Conservation (phyloP, 2,797 vertebrate species). For the Acomys russatus region DNA sequence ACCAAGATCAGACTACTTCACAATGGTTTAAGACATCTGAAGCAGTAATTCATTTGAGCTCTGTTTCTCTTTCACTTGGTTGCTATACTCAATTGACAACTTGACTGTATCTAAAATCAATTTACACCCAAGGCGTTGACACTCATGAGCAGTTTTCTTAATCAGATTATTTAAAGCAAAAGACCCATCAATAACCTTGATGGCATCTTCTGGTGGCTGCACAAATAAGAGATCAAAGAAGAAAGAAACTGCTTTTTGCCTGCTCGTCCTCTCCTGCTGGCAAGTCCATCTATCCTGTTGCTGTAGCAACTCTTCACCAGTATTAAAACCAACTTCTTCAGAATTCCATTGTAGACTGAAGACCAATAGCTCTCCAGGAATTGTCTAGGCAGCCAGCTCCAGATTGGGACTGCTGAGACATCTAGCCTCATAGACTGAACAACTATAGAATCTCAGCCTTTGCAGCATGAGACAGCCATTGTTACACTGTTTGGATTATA, state of each 20-base stretch:
- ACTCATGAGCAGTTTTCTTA: background rate
- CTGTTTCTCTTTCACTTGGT: background rate
- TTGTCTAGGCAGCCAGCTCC: background rate
- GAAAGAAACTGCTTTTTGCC: background rate
- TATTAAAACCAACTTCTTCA: background rate
- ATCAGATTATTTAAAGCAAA: background rate
- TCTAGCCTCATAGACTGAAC: background rate
- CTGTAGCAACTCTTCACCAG: background rate
- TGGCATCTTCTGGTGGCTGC: background rate
- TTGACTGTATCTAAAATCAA: background rate
- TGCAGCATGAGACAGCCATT: background rate
- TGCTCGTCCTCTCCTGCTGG: background rate
- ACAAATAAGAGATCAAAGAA: background rate
- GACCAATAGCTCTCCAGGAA: background rate
- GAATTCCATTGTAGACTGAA: background rate
- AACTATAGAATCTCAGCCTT: background rate
- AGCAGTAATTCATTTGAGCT: background rate
- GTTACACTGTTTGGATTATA: background rate
- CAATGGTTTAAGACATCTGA: background rate
- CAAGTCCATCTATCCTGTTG: background rate
- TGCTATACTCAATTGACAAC: background rate
- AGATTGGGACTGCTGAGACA: background rate
- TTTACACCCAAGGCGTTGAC: background rate
- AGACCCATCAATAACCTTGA: background rate
- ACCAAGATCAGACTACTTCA: slow-evolving; percentile 1